Conservation (phyloP, 2,113 vertebrate genomes). For the Cichladusa arquata region DNA sequence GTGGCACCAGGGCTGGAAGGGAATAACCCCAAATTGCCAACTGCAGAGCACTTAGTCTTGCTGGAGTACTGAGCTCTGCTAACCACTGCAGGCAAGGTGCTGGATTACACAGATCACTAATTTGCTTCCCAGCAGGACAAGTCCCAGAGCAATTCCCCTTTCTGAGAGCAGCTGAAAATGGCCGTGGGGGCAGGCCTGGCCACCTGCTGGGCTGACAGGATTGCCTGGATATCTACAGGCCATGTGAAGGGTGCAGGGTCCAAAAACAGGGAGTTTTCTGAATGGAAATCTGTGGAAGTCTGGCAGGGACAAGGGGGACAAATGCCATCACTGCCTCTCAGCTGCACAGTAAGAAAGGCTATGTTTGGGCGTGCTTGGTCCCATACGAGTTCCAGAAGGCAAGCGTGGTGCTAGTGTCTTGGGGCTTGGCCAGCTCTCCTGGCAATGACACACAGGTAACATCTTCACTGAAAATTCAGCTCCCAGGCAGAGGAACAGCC, state of each 20-base stretch:
- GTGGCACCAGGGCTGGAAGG: neutral
- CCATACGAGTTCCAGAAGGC: accelerated
- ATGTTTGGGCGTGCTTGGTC: neutral
- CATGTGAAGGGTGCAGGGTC: neutral
- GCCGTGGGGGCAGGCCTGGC: neutral
- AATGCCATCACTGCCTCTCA: neutral
- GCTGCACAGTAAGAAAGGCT: neutral
- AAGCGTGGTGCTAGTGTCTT: neutral
- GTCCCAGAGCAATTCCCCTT: neutral
- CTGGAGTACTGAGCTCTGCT: neutral
- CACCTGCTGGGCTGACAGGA: neutral
- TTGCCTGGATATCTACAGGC: neutral
- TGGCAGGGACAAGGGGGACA: neutral
- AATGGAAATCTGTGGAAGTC: neutral
- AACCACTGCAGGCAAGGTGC: neutral
- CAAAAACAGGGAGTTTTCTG: neutral
- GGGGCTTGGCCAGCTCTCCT: neutral
- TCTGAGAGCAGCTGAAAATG: neutral
- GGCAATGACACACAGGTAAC: neutral
- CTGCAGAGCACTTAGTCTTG: neutral
- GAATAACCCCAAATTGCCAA: neutral
- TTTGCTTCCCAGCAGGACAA: neutral
- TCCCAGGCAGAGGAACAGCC: neutral
- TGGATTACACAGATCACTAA: neutral
- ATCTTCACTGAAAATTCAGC: neutral